Conservation (phyloP, 1,140 invertebrate species). For the Ladona fulva region DNA sequence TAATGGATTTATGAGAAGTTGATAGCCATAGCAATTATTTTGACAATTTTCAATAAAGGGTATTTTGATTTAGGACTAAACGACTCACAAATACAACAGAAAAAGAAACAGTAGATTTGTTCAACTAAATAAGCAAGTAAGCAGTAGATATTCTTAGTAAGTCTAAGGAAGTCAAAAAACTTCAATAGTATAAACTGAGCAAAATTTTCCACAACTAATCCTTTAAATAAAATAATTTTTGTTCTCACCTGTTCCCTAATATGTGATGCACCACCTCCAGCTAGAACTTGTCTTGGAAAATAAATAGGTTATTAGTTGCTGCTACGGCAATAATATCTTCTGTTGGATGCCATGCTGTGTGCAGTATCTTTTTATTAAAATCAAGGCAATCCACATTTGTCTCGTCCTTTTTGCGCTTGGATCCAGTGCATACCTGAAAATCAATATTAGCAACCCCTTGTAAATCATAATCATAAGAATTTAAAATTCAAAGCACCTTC, state of each 20-base stretch:
- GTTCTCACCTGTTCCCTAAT: background rate
- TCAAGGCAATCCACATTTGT: slow-evolving; percentile 98
- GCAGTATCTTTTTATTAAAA: slow-evolving; percentile 98
- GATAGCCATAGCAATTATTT: no score
- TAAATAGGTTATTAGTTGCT: slow-evolving; percentile 98
- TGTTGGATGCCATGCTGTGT: slow-evolving; percentile 97
- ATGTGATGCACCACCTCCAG: background rate
- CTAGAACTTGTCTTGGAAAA: slow-evolving; percentile 98
- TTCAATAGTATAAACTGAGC: no score
- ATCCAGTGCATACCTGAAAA: slow-evolving; percentile 68
- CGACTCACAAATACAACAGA: no score
- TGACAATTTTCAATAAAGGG: no score
- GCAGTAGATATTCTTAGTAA: no score
- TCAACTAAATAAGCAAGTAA: no score
- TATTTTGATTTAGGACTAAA: no score
- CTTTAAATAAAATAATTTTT: no score
- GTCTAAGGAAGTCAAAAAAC: no score
- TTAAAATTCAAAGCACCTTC: background rate
- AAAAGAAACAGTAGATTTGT: no score
- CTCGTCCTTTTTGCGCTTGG: slow-evolving; percentile 97
- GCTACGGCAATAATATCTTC: slow-evolving; percentile 98
- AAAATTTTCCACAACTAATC: no score
- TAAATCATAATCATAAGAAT: slow-evolving; percentile 11
- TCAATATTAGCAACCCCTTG: background rate
- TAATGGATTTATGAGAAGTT: no score